Evolutionary conservation across 2,888 invertebrate genomes (phyloP).

Genomic region (Norana najaformis): DNA sequence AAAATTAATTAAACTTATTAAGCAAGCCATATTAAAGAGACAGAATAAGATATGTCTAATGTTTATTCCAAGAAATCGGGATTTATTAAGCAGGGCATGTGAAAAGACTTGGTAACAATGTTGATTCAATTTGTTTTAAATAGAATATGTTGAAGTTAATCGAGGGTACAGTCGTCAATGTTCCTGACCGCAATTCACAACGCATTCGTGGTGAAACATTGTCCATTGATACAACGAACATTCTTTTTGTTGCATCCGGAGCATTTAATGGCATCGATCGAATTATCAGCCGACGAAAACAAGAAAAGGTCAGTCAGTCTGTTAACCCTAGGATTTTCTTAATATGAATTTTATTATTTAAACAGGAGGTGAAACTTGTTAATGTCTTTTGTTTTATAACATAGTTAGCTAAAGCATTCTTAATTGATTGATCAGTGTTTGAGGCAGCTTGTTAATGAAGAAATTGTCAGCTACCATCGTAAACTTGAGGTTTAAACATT

Average conservation of each 20-base stretch:
- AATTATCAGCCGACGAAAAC: slow-evolving; percentile 79
- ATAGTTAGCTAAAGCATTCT: no score
- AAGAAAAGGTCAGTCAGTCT: slow-evolving; percentile 71
- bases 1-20: background rate
- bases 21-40: background rate
- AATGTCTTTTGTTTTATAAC: no score
- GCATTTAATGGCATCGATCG: slow-evolving; percentile 96
- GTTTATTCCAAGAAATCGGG: background rate
- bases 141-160: slow-evolving; percentile 75
- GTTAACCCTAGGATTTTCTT: no score
- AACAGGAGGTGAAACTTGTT: no score
- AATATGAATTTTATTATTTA: no score
- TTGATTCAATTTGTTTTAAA: slow-evolving; percentile 20
- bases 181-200: slow-evolving; percentile 89
- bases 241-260: slow-evolving; percentile 96
- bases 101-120: background rate
- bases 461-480: no score
- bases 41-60: background rate
- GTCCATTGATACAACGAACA: slow-evolving; percentile 97
- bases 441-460: no score
- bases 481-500: no score
- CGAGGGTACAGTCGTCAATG: slow-evolving; percentile 96
- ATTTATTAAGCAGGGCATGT: background rate
- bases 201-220: slow-evolving; percentile 92
- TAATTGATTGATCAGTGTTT: no score